Evolutionary conservation across 2,797 vertebrate genomes (phyloP).

Genomic region (Anableps anableps): DNA sequence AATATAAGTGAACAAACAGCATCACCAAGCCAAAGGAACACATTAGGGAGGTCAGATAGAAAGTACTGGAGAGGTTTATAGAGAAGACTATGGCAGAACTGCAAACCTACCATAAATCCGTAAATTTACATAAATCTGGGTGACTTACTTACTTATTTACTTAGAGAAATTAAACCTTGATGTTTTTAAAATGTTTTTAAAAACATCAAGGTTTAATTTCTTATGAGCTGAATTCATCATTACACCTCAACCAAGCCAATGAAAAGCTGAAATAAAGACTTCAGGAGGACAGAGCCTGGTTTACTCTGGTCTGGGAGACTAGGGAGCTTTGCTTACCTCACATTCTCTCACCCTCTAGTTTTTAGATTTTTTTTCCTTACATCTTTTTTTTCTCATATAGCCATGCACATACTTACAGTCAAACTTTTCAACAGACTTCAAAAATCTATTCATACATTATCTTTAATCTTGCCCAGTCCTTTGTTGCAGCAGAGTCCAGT

Average conservation of each 20-base stretch:
- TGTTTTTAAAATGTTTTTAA: not conserved
- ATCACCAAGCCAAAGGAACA: not conserved
- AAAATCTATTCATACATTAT: slow-evolving; percentile 42
- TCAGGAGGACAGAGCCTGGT: not conserved
- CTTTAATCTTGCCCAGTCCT: slow-evolving; percentile 22
- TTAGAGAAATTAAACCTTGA: not conserved
- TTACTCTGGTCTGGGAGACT: slow-evolving; percentile 14
- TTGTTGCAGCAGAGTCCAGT: slow-evolving; percentile 39
- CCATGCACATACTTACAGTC: slow-evolving; percentile 20
- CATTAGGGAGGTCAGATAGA: not conserved
- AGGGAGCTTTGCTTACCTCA: slow-evolving; percentile 20
- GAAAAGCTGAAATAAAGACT: slow-evolving; percentile 2
- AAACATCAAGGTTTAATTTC: no score
- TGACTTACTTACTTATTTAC: no score
- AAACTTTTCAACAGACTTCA: slow-evolving; percentile 41
- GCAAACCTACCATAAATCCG: not conserved
- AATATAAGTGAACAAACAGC: not conserved
- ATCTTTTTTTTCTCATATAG: slow-evolving; percentile 5
- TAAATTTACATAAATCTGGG: not conserved
- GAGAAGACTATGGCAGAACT: not conserved
- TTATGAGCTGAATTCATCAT: not conserved
- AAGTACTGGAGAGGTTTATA: not conserved
- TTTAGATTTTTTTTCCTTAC: slow-evolving; percentile 3
- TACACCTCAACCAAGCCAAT: not conserved
- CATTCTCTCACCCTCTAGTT: slow-evolving; percentile 14